Percentiles rank a stretch among this genome's conserved stretches.
Evolutionary conservation across 2,888 invertebrate species (phyloP).

Genomic region (Caenorhabditis angaria): DNA sequence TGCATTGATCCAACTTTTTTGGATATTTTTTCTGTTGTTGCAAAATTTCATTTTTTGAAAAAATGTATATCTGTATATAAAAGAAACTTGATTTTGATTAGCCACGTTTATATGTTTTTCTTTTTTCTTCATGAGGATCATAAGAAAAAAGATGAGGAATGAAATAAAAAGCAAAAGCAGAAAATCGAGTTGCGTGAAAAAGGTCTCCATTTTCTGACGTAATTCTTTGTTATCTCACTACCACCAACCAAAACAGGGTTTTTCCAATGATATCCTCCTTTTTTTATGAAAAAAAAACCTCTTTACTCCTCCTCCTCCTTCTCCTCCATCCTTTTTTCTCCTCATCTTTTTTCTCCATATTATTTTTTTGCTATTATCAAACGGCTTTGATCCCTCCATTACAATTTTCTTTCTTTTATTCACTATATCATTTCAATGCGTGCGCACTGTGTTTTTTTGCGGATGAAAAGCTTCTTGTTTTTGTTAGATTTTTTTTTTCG

Average conservation of each 20-base stretch:
- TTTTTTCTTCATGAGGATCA: constrained; percentile 1
- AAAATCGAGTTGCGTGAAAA: constrained; percentile 41
- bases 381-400: constrained; percentile 15
- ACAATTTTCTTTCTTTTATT: too few relatives aligned
- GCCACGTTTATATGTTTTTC: constrained; percentile 12
- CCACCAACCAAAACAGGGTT: constrained; percentile 41
- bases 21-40: constrained; percentile 4
- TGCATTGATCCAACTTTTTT: background rate
- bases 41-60: background rate
- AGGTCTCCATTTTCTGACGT: constrained; percentile 34
- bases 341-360: constrained; percentile 29
- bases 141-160: constrained; percentile 3
- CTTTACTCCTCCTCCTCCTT: constrained; percentile 3
- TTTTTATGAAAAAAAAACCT: constrained; percentile 16
- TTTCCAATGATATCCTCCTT: constrained; percentile 6
- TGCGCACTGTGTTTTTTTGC: background rate
- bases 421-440: constrained; percentile 8
- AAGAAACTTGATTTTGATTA: background rate
- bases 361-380: constrained; percentile 44
- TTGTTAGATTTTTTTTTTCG: background rate
- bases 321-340: constrained; percentile 19
- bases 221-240: constrained; percentile 42
- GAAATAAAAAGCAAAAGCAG: too few relatives aligned
- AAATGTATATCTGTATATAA: too few relatives aligned
- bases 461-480: background rate